Conservation (phyloP, 2,797 vertebrate genomes). For the Halcyon badia region DNA sequence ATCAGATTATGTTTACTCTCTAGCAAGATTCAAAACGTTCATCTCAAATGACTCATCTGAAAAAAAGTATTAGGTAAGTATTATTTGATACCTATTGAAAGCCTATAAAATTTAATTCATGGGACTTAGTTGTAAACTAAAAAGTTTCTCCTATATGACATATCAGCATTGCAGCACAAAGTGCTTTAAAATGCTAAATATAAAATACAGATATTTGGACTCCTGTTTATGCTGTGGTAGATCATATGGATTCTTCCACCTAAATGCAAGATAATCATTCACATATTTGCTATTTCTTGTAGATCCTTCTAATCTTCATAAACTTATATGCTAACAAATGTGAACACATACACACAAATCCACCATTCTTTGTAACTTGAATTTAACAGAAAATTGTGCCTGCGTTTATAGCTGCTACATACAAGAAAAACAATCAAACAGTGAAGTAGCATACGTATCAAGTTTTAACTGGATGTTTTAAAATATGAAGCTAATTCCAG, state of each 20-base stretch:
- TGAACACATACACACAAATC: not conserved
- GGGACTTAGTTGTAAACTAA: not conserved
- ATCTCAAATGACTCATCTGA: not conserved
- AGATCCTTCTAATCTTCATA: not conserved
- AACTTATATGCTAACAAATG: not conserved
- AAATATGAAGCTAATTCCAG: not conserved
- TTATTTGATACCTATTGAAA: not conserved
- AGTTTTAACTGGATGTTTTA: not conserved
- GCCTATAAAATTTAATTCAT: not conserved
- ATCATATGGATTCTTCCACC: not conserved
- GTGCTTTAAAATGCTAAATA: not conserved
- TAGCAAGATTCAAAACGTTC: not conserved
- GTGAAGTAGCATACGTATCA: not conserved
- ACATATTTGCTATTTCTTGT: not conserved
- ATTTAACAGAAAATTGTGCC: not conserved
- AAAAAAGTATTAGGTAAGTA: not conserved
- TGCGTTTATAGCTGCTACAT: not conserved
- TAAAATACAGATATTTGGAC: not conserved
- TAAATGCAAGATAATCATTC: not conserved
- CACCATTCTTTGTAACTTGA: not conserved
- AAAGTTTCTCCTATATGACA: not conserved
- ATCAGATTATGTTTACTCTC: not conserved
- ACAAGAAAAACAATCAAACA: not conserved
- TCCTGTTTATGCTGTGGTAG: not conserved
- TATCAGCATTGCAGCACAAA: not conserved